Evolutionary conservation across 2,888 invertebrate species (phyloP), one percentile per base, ranked within the genome.

Genomic region (Ophion slaviceki): DNA sequence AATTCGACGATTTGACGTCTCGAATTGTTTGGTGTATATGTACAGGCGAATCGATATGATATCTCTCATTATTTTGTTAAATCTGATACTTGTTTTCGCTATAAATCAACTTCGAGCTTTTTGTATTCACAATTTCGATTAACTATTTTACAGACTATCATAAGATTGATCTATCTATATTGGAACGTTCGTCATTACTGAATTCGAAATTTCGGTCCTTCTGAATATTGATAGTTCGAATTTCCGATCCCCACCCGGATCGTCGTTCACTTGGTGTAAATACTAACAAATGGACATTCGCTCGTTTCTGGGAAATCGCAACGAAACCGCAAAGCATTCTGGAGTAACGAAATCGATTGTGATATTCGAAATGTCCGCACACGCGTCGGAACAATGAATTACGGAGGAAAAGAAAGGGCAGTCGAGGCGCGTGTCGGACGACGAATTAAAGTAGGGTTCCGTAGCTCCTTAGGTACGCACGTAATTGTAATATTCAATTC

Each of bases 241-340:
- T 24, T 24, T 24, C 24, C 24, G 24, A 24, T 24, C 24, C 24
- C 24, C 24, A 24, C 24, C 0, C 0, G 84, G 72, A 90, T 89
- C 82, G 81, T 86, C 86, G 36, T 62, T 82, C 66, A 71, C 66
- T 53, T 61, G 47, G 67, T 75, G 66, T 7, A 70, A 53, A 32
- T 70, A 74, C 75, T 81, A 81, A 81, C 81, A 67, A 67, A 40
- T 61, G 20, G 59, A 57, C 40, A 24, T 24, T 36, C 53, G 36
- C n/a, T 59, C 32, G 62, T 47, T 70, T 70, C 36, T 47, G 20
- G 61, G 36, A 68, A 68, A 76, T 70, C 17, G 67, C 64, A 72
- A 76, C 32, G 40, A 75, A 85, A 59, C 64, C 74, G 57, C 14
- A 70, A 75, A 76, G 62, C 17, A 68, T 71, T 32, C 47, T 24